Evolutionary conservation across 2,797 vertebrate genomes (phyloP).

Genomic region (Malacoraja senta): DNA sequence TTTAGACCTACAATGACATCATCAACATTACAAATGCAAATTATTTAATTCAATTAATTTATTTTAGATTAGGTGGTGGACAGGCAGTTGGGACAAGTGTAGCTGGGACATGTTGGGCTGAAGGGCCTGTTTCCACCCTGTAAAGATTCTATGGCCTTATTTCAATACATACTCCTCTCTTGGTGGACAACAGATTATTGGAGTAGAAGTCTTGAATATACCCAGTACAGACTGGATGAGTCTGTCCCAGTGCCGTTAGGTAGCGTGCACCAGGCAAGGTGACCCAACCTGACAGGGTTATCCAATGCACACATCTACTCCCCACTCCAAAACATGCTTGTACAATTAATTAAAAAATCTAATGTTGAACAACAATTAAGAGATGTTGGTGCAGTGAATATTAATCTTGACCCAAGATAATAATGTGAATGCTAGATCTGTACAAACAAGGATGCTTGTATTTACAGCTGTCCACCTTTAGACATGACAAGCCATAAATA

Average conservation of each 20-base stretch:
- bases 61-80: neutral
- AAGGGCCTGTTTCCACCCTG: no score
- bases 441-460: neutral
- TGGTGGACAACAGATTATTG: neutral
- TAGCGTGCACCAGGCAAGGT: no score
- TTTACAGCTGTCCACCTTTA: slow-evolving; percentile 9
- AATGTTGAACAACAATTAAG: neutral
- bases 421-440: neutral
- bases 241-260: no score
- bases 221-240: no score
- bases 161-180: neutral
- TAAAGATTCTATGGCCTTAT: no score
- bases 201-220: neutral
- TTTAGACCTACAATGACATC: neutral
- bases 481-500: neutral
- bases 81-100: no score
- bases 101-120: no score
- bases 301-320: neutral
- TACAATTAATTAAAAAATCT: neutral
- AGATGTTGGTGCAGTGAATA: neutral
- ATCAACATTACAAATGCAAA: neutral
- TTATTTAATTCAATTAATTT: neutral
- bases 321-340: no score
- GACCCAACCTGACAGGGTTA: neutral
- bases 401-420: neutral